Conservation (phyloP, 1,140 invertebrate genomes). For the Orius laevigatus region DNA sequence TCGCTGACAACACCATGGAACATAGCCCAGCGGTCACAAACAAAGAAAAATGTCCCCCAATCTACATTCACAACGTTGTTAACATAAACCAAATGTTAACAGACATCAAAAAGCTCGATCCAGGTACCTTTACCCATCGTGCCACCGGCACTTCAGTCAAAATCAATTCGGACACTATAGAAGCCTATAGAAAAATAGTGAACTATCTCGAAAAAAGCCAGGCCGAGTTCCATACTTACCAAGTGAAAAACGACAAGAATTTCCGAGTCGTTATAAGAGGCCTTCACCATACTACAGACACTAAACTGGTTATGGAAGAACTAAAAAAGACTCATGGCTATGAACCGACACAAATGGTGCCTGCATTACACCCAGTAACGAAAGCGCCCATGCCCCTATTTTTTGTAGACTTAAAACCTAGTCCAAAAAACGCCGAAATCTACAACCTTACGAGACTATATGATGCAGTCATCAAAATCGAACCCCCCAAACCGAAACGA, state of each 20-base stretch:
- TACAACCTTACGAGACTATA: neutral
- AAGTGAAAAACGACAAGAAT: neutral
- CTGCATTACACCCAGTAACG: neutral
- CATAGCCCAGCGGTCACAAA: too few relatives aligned
- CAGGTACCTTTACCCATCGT: neutral
- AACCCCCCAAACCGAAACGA: constrained; percentile 1
- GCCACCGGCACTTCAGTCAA: neutral
- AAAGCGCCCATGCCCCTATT: constrained; percentile 3
- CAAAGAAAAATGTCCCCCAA: neutral
- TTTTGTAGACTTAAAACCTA: constrained; percentile 4
- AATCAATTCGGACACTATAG: neutral
- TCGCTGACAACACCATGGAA: too few relatives aligned
- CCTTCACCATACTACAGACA: neutral
- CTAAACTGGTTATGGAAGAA: neutral
- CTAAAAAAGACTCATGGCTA: neutral
- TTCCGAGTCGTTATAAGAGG: neutral
- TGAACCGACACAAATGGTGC: neutral
- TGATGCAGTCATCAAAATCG: neutral
- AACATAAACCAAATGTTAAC: neutral
- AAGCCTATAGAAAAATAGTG: neutral
- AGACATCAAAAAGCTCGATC: neutral
- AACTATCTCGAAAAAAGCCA: neutral
- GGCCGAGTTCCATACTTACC: neutral
- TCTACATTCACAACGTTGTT: neutral
- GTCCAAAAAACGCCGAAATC: constrained; percentile 1